phyloP scores from a whole-genome alignment of 2,113 vertebrate genomes.

The Ceuthmochares aereus region DNA sequence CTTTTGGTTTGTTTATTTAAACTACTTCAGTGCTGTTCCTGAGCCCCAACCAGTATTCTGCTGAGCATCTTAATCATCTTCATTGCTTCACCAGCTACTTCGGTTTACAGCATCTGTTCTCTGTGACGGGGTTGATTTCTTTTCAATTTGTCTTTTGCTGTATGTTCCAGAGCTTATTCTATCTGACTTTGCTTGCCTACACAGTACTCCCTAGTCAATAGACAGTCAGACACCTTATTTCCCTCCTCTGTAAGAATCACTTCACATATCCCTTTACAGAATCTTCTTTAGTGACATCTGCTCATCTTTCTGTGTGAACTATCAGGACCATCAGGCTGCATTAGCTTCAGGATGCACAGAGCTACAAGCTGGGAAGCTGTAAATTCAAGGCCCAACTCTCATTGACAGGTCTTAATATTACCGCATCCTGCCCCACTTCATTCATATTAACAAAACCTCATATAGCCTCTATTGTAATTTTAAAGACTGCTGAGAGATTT shows the following conservation, averaged over 20 bases:
- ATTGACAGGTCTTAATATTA: background rate
- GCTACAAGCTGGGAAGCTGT: background rate
- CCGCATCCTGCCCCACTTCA: background rate
- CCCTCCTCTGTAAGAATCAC: background rate
- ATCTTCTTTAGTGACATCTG: background rate
- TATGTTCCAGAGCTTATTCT: background rate
- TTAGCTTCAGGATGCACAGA: background rate
- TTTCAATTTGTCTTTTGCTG: background rate
- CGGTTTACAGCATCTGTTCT: background rate
- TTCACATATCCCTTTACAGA: background rate
- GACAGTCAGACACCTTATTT: background rate
- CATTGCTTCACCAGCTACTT: constrained; percentile 9
- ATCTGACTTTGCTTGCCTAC: background rate
- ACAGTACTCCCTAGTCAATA: background rate
- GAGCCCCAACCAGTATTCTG: background rate
- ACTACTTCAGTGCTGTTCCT: background rate
- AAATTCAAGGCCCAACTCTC: background rate
- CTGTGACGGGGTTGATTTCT: background rate
- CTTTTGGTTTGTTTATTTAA: background rate
- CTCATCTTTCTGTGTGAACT: background rate
- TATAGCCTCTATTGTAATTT: background rate
- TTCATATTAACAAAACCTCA: constrained; percentile 32
- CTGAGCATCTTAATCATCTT: background rate
- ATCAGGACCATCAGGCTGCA: background rate
- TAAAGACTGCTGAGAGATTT: constrained; percentile 16